Evolutionary conservation across 2,113 vertebrate genomes (phyloP), one percentile per base, ranked within the genome.

Genomic region (Gallinago jamesoni): DNA sequence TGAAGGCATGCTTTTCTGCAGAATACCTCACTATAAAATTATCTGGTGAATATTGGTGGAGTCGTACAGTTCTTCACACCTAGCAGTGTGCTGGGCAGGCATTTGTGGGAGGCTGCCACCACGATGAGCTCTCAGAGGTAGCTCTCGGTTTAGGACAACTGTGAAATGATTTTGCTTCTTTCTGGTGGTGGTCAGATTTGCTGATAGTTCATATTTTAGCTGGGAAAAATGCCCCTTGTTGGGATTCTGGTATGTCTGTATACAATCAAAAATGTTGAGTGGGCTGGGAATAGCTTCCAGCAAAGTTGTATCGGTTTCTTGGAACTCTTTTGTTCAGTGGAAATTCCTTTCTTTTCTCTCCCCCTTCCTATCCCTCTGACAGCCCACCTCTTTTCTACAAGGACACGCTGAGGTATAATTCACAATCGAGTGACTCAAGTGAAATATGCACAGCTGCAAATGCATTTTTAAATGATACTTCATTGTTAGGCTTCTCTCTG

Each of bases 121-220:
- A 12, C 0, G 0, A 18, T n/a, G 55, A 74, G 39, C 30, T 70
- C 84, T 69, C 8, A 7, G 30, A 64, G 6, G 19, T 47, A 63
- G 30, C 48, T 63, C 73, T 59, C 30, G 25, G 6, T 9, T 72
- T 82, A 70, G 28, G 47, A 47, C 37, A 88, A 1, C 31, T 1
- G 1, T 33, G 10, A 41, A 24, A 52, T 47, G 7, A 14, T 69
- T 92, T 73, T 84, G 96, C 91, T 82, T 89, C 93, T 93, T 78
- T 95, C 97, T 95, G 94, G 97, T 97, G 97, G 94, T 95, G 97
- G 97, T 95, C 94, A 96, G 96, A 98, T 97, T 89, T 98, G 98
- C 98, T 98, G 98, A 98, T 97, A 96, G 94, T 95, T 98, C 25
- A 57, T 97, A 97, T 98, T 98, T 98, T 96, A 96, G 91, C 64